phyloP scores from a whole-genome alignment of 2,113 vertebrate species.

The Leucosticte australis region DNA sequence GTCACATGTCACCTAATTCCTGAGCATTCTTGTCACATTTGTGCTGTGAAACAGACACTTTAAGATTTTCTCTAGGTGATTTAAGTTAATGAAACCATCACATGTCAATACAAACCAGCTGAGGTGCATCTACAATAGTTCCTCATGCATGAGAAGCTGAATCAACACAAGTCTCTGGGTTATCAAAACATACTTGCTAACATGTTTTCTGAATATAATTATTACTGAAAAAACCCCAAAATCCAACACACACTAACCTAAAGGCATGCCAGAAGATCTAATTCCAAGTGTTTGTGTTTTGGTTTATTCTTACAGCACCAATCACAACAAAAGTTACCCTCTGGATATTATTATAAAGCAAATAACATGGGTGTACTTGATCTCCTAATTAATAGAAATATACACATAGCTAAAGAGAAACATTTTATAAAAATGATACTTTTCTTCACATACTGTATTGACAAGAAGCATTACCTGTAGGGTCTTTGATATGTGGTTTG shows the following conservation, averaged over 20 bases:
- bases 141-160: background rate
- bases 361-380: background rate
- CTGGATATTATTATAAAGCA: background rate
- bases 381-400: background rate
- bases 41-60: background rate
- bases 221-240: background rate
- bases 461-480: conserved; percentile 70
- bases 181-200: background rate
- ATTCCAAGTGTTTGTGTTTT: background rate
- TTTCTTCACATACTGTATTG: background rate
- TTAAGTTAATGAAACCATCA: background rate
- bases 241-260: background rate
- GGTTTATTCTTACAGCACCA: background rate
- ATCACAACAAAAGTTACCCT: background rate
- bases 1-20: background rate
- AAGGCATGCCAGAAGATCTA: background rate
- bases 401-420: background rate
- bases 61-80: background rate
- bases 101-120: background rate
- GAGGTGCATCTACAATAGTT: background rate
- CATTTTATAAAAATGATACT: background rate
- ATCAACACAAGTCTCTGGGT: background rate
- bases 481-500: conserved; percentile 43
- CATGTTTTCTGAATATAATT: background rate
- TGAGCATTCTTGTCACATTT: accelerated